Conservation (phyloP, 2,888 invertebrate species). For the Nebria salina region DNA sequence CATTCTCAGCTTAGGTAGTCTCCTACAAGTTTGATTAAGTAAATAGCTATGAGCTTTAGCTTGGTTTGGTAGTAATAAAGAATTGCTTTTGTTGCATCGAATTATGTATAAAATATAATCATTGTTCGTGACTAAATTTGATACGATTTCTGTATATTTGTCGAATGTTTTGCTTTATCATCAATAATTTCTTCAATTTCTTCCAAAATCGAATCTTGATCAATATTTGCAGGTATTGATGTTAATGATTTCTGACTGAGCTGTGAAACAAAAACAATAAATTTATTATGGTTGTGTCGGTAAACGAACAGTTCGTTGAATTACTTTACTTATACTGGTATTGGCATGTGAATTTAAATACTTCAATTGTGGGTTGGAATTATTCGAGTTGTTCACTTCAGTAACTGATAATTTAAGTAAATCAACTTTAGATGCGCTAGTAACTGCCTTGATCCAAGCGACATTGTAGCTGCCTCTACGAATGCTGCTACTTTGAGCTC, state of each 20-base stretch:
- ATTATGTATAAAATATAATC: too few species aligned
- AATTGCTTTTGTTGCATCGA: too few species aligned
- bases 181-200: constrained; percentile 53
- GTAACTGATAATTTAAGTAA: constrained; percentile 72
- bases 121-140: too few species aligned
- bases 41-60: too few species aligned
- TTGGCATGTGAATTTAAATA: constrained; percentile 47
- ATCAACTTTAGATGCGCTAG: constrained; percentile 71
- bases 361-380: constrained; percentile 52
- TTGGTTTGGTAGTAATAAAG: too few species aligned
- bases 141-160: too few species aligned
- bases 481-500: constrained; percentile 62
- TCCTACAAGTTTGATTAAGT: too few species aligned
- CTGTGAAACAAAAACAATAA: constrained; percentile 19
- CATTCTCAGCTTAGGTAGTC: too few species aligned
- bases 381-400: constrained; percentile 67
- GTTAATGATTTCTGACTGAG: constrained; percentile 38
- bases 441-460: constrained; percentile 62
- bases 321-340: constrained; percentile 51
- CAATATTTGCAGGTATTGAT: constrained; percentile 29
- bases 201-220: constrained; percentile 50
- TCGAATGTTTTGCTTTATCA: constrained; percentile 44
- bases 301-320: not conserved
- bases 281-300: not conserved
- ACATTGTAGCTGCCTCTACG: constrained; percentile 69